Evolutionary conservation across 1,140 invertebrate genomes (phyloP).

Genomic region (Copidosoma floridanum): DNA sequence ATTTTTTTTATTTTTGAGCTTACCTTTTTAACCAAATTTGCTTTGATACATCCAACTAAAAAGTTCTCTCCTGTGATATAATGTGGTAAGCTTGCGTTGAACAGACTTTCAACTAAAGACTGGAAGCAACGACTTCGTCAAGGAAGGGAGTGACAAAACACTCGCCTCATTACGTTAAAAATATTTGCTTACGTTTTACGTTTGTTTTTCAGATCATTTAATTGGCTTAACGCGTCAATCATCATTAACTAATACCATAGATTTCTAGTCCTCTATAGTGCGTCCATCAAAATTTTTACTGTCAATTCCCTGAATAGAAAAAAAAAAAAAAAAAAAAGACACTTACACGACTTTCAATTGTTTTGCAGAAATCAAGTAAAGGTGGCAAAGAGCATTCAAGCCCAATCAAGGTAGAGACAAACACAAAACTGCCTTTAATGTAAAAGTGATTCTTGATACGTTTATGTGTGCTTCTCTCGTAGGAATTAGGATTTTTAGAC

Average conservation of each 20-base stretch:
- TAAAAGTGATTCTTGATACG: slow-evolving; percentile 26
- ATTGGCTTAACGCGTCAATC: not conserved
- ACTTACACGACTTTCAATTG: slow-evolving; percentile 37
- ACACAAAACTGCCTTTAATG: slow-evolving; percentile 21
- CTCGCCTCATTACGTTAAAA: too few relatives aligned
- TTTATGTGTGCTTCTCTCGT: slow-evolving; percentile 16
- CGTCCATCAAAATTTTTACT: too few relatives aligned
- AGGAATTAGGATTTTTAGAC: not conserved
- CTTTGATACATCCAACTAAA: too few relatives aligned
- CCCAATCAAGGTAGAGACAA: slow-evolving; percentile 57
- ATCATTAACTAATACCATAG: not conserved
- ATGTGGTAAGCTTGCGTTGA: too few relatives aligned
- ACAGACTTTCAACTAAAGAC: too few relatives aligned
- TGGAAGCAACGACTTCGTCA: too few relatives aligned
- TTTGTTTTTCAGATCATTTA: not conserved
- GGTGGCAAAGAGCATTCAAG: slow-evolving; percentile 61
- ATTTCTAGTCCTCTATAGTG: not conserved
- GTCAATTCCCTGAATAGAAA: too few relatives aligned
- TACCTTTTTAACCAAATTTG: too few relatives aligned
- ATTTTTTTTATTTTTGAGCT: too few relatives aligned
- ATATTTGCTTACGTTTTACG: too few relatives aligned
- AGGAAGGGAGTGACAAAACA: too few relatives aligned
- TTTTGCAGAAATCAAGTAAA: slow-evolving; percentile 66
- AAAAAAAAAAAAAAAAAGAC: not conserved
- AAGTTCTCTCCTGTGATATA: too few relatives aligned